Conservation (phyloP, 1,140 invertebrate species). For the Conopomorpha cramerella region DNA sequence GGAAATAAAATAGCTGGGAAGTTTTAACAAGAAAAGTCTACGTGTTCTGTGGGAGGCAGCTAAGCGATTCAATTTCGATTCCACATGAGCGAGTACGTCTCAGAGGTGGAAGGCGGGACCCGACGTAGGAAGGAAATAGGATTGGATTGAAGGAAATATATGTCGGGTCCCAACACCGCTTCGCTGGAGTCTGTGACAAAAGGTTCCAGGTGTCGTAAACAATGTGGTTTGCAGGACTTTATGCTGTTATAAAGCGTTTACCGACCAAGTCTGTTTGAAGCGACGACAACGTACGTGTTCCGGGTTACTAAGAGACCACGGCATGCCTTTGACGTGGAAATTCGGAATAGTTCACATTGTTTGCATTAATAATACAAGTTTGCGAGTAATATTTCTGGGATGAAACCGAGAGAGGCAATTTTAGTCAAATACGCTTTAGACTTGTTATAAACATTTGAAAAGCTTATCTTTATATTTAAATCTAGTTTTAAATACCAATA, state of each 20-base stretch:
- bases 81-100: slow-evolving; percentile 41
- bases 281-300: too few species aligned
- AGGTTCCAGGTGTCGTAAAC: not conserved
- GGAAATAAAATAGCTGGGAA: not conserved
- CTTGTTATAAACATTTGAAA: too few species aligned
- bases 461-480: too few species aligned
- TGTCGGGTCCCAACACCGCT: slow-evolving; percentile 37
- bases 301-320: too few species aligned
- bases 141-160: slow-evolving; percentile 18
- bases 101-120: slow-evolving; percentile 49
- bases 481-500: too few species aligned
- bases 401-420: too few species aligned
- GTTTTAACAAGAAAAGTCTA: slow-evolving; percentile 16
- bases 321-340: too few species aligned
- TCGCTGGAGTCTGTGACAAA: slow-evolving; percentile 21
- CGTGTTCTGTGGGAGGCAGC: slow-evolving; percentile 39
- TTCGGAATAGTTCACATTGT: too few species aligned
- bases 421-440: too few species aligned
- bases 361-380: too few species aligned
- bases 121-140: slow-evolving; percentile 19
- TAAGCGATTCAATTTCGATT: slow-evolving; percentile 47
- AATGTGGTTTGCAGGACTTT: too few species aligned
- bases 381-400: too few species aligned
- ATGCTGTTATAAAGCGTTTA: slow-evolving; percentile 3
- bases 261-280: not conserved